phyloP scores from a whole-genome alignment of 1,140 invertebrate species.

The Lutraria rhynchaena region DNA sequence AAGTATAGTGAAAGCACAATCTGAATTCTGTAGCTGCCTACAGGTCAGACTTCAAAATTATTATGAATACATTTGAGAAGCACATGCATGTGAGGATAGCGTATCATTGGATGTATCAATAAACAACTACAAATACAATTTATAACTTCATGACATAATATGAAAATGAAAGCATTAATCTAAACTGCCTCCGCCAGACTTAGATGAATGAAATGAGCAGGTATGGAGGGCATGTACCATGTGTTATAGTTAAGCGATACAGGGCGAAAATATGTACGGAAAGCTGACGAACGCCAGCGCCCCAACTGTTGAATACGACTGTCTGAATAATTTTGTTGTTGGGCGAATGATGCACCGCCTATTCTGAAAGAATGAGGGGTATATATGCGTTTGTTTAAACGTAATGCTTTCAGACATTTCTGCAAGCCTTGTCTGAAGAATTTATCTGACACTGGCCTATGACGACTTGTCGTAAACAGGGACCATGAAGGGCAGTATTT shows the following conservation, averaged over 20 bases:
- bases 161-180: too few species aligned
- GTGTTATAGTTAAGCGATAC: neutral
- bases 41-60: too few species aligned
- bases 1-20: too few species aligned
- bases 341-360: slow-evolving; percentile 15
- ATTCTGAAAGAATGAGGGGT: neutral
- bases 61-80: too few species aligned
- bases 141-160: too few species aligned
- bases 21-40: too few species aligned
- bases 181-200: too few species aligned
- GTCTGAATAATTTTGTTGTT: neutral
- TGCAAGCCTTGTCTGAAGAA: neutral
- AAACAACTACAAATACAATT: too few species aligned
- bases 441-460: neutral
- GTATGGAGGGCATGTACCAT: too few species aligned
- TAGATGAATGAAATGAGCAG: too few species aligned
- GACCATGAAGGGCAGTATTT: neutral
- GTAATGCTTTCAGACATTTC: neutral
- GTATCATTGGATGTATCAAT: too few species aligned
- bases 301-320: slow-evolving; percentile 10
- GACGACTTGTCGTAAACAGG: neutral
- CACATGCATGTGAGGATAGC: too few species aligned
- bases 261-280: neutral
- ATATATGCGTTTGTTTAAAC: neutral
- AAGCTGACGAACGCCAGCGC: slow-evolving; percentile 21